Conservation (phyloP, 1,140 invertebrate genomes). For the Euura saliciscinereae region DNA sequence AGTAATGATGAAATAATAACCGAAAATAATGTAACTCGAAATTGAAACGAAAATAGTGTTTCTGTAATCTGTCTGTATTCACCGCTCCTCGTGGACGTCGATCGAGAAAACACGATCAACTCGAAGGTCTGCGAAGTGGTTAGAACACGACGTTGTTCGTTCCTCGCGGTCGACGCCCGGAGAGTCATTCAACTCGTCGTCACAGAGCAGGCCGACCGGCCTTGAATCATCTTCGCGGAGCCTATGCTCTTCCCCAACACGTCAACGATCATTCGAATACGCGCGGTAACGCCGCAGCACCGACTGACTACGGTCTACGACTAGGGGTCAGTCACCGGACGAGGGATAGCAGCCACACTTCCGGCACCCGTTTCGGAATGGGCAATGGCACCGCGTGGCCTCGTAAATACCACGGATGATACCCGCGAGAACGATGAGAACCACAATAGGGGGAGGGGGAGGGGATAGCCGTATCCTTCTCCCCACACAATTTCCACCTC, state of each 20-base stretch:
- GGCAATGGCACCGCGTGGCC: neutral
- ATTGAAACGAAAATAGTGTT: too few relatives aligned
- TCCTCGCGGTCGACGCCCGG: conserved; percentile 36
- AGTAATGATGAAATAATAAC: neutral
- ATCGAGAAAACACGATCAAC: neutral
- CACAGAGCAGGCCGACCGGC: conserved; percentile 38
- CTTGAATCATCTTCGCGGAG: conserved; percentile 47
- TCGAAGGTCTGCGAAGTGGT: conserved; percentile 11
- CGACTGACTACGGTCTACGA: neutral
- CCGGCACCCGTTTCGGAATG: neutral
- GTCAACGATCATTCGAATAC: neutral
- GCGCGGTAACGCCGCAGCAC: neutral
- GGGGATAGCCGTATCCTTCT: too few relatives aligned
- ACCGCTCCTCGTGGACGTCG: neutral
- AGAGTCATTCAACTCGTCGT: conserved; percentile 39
- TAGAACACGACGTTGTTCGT: neutral
- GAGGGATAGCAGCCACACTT: neutral
- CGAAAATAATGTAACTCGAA: neutral
- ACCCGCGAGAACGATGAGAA: too few relatives aligned
- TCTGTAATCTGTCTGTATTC: too few relatives aligned
- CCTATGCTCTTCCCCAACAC: neutral
- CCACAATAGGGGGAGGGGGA: too few relatives aligned
- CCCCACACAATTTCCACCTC: too few relatives aligned
- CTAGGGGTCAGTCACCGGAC: neutral
- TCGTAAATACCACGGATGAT: too few relatives aligned